These are phyloP conservation scores for Cyaniris semiargus DNA, from an alignment of 2,888 invertebrate species.

Conservation along the genomic window DNA sequence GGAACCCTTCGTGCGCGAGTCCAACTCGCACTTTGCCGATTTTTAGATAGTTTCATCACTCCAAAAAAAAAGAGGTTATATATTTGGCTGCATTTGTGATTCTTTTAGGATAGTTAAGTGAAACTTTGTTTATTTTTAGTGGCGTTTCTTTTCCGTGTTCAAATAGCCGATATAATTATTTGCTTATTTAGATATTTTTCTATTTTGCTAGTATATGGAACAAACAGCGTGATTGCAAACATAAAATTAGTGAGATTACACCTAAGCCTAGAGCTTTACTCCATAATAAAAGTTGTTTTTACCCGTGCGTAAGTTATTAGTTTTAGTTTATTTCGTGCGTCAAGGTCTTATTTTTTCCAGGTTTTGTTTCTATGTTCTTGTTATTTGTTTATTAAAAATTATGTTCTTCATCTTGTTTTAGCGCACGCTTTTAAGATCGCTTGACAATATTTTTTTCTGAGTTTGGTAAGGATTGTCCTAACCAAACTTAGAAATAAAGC, in stretches of 20 bases:
- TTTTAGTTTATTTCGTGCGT: background rate
- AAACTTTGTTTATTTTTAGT: too few relatives aligned
- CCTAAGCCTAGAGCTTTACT: background rate
- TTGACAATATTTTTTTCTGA: too few relatives aligned
- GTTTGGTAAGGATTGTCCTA: too few relatives aligned
- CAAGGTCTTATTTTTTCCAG: background rate
- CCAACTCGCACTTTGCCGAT: too few relatives aligned
- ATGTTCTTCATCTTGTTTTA: background rate
- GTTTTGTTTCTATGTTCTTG: background rate
- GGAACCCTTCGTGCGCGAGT: too few relatives aligned
- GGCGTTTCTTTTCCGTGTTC: background rate
- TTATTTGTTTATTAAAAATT: background rate
- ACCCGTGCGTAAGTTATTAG: slow-evolving; percentile 20
- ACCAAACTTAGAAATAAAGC: too few relatives aligned
- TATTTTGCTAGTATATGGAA: background rate
- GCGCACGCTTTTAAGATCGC: too few relatives aligned
- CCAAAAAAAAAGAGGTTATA: too few relatives aligned
- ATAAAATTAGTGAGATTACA: background rate
- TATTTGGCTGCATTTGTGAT: too few relatives aligned
- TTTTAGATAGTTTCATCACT: too few relatives aligned
- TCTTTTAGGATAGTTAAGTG: too few relatives aligned
- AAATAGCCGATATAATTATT: too few relatives aligned
- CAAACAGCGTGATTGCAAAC: background rate
- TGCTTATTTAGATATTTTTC: background rate
- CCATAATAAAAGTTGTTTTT: background rate